Evolutionary conservation across 2,113 vertebrate genomes (phyloP).

Genomic region (Hyaena hyaena): DNA sequence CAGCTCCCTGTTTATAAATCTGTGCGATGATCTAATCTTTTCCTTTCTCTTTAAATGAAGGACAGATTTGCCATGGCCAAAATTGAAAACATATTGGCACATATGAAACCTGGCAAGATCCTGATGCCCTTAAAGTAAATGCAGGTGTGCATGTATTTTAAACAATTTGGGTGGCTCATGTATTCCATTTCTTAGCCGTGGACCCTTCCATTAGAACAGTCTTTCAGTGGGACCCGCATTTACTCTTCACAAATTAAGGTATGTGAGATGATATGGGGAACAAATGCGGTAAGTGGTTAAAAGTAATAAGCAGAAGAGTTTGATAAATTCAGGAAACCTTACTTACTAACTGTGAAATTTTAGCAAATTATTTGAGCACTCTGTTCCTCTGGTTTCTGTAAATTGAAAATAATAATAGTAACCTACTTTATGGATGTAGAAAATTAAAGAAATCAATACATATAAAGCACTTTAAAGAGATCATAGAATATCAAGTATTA

Average conservation of each 20-base stretch:
- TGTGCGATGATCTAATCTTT: background rate
- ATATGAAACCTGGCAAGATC: background rate
- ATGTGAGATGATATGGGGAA: background rate
- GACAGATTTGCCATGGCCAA: background rate
- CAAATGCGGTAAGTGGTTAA: background rate
- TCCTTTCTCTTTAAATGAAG: constrained; percentile 21
- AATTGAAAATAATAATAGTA: background rate
- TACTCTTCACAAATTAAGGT: background rate
- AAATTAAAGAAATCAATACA: background rate
- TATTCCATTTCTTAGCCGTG: background rate
- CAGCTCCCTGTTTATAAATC: constrained; percentile 29
- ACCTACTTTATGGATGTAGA: background rate
- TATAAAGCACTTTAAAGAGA: background rate
- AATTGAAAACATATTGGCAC: background rate
- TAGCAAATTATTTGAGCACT: background rate
- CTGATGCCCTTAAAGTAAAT: background rate
- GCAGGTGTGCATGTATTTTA: background rate
- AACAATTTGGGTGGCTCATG: background rate
- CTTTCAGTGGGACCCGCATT: background rate
- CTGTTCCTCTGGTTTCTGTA: background rate
- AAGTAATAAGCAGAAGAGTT: background rate
- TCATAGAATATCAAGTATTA: background rate
- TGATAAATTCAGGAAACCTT: background rate
- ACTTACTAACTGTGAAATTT: background rate
- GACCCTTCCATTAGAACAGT: background rate